A percentile compares a stretch with the other conserved stretches of the same genome.
Evolutionary conservation across 2,113 vertebrate genomes (phyloP).

Genomic region (Tyto alba): DNA sequence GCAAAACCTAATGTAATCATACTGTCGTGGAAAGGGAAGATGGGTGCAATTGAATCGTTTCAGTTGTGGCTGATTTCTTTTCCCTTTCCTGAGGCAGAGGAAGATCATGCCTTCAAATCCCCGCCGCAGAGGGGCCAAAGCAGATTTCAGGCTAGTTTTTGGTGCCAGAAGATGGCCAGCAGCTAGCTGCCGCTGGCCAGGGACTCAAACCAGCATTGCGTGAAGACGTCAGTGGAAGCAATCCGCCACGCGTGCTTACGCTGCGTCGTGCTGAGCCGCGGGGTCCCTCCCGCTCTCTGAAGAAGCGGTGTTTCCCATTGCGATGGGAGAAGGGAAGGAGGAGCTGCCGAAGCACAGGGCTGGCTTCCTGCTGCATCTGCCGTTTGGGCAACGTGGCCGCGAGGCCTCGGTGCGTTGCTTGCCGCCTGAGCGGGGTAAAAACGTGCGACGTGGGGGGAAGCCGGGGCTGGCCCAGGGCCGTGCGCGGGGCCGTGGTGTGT

Average conservation of each 20-base stretch:
- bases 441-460: background rate
- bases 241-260: accelerated
- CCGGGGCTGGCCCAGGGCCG: background rate
- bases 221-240: accelerated
- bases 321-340: background rate
- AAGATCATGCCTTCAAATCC: background rate
- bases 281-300: background rate
- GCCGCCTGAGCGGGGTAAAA: background rate
- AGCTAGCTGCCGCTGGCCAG: accelerated
- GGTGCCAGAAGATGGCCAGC: background rate
- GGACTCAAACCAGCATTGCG: background rate
- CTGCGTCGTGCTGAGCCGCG: accelerated
- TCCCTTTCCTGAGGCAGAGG: background rate
- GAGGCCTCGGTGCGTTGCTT: background rate
- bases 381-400: accelerated
- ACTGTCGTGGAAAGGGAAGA: background rate
- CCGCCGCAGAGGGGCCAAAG: background rate
- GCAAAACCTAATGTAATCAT: background rate
- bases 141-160: background rate
- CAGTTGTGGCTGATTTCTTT: background rate
- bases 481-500: accelerated
- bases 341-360: background rate
- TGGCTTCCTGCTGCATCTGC: background rate
- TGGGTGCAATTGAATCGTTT: background rate
- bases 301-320: accelerated